phyloP scores from a whole-genome alignment of 2,113 vertebrate genomes.

The Elaphurus davidianus region DNA sequence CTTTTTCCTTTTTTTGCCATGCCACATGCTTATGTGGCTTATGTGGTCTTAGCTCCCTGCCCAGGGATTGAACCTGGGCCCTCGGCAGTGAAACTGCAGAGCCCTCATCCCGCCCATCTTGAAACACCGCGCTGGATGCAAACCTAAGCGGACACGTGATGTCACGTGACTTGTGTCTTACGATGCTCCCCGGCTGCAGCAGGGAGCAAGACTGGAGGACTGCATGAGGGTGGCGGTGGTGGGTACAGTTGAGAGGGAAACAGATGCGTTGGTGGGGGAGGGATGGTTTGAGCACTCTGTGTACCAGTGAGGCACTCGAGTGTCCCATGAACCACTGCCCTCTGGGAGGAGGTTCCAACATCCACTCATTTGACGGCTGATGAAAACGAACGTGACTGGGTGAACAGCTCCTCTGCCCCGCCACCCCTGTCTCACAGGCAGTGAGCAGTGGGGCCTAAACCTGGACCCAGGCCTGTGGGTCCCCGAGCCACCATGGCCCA shows the following conservation, averaged over 20 bases:
- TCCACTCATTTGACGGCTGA: not conserved
- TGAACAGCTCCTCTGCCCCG: fast-evolving
- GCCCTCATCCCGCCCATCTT: not conserved
- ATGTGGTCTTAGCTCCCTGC: not conserved
- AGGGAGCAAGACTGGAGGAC: not conserved
- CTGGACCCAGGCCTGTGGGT: not conserved
- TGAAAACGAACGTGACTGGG: fast-evolving
- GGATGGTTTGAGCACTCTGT: fast-evolving
- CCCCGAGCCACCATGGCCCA: fast-evolving
- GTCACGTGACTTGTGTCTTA: fast-evolving
- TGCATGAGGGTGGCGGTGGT: fast-evolving
- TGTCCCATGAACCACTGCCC: not conserved
- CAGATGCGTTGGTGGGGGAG: fast-evolving
- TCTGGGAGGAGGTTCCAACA: not conserved
- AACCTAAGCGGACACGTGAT: not conserved
- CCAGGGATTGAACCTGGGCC: not conserved
- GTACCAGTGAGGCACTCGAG: fast-evolving
- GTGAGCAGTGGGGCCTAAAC: fast-evolving
- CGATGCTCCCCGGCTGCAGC: not conserved
- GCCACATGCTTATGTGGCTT: not conserved
- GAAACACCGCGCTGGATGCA: fast-evolving
- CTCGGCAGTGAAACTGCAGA: not conserved
- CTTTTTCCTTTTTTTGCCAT: not conserved
- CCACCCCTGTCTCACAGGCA: not conserved
- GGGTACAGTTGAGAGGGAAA: not conserved